A percentile compares a stretch with the other conserved stretches of the same genome.
phyloP scores from a whole-genome alignment of 2,797 vertebrate genomes.

The Zalophus californianus region DNA sequence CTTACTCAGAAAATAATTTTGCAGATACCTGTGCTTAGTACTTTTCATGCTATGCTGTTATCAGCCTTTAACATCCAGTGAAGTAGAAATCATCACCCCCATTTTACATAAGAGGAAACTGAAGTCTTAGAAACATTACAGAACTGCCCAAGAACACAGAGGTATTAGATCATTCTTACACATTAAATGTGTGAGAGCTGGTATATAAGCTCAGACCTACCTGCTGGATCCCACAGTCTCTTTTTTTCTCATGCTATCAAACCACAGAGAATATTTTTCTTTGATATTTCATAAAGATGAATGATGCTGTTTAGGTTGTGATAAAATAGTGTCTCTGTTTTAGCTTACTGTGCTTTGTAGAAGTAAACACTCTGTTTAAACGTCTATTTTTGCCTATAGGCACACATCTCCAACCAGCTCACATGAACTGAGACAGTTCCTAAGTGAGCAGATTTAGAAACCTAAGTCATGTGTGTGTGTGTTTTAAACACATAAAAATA shows the following conservation, averaged over 20 bases:
- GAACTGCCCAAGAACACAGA: background rate
- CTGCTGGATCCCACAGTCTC: background rate
- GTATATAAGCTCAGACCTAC: background rate
- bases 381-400: background rate
- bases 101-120: background rate
- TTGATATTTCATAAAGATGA: background rate
- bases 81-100: background rate
- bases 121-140: background rate
- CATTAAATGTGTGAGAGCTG: background rate
- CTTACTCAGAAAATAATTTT: background rate
- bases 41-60: background rate
- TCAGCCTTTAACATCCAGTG: background rate
- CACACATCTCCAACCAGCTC: background rate
- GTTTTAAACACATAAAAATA: background rate
- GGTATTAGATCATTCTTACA: background rate
- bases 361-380: background rate
- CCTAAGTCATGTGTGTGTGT: background rate
- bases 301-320: background rate
- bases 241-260: background rate
- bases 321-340: background rate
- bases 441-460: background rate
- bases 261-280: background rate
- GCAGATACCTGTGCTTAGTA: background rate
- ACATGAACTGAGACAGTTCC: background rate
- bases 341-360: background rate